Conservation (phyloP, 1,140 invertebrate species). For the Sarcophaga bullata region DNA sequence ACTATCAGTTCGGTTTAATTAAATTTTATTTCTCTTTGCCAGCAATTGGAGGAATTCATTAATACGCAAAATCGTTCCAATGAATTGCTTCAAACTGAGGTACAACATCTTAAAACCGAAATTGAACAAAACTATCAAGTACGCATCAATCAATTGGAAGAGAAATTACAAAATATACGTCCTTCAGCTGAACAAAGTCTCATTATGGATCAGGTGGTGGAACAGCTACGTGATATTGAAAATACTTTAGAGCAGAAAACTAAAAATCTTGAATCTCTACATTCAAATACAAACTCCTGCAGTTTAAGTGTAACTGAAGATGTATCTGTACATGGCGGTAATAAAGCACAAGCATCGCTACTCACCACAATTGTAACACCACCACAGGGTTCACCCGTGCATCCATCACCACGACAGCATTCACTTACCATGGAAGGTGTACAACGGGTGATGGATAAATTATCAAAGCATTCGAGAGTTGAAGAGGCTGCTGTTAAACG, state of each 20-base stretch:
- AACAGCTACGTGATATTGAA: conserved; percentile 70
- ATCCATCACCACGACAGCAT: conserved; percentile 47
- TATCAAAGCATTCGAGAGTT: conserved; percentile 74
- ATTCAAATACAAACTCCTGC: conserved; percentile 70
- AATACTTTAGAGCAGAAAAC: conserved; percentile 73
- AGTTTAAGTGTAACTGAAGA: conserved; percentile 82
- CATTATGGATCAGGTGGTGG: conserved; percentile 55
- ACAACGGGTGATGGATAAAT: conserved; percentile 73
- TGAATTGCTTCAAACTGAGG: conserved; percentile 68
- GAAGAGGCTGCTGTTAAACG: conserved; percentile 80
- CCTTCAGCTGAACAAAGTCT: conserved; percentile 68
- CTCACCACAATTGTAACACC: conserved; percentile 43
- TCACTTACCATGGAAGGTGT: conserved; percentile 70
- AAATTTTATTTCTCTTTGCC: conserved; percentile 8
- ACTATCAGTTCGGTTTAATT: not conserved
- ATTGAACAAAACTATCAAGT: conserved; percentile 68
- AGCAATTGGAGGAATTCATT: conserved; percentile 66
- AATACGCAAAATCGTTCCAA: conserved; percentile 70
- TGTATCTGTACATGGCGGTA: conserved; percentile 72
- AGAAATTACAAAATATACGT: conserved; percentile 70
- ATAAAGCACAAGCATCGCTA: conserved; percentile 40
- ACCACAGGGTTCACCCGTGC: conserved; percentile 47
- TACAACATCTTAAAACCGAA: conserved; percentile 67
- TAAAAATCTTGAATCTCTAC: conserved; percentile 75
- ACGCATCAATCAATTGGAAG: conserved; percentile 69